A percentile compares a stretch with the other conserved stretches of the same genome.
Conservation (phyloP, 2,888 invertebrate genomes). For the Archips xylosteana region DNA sequence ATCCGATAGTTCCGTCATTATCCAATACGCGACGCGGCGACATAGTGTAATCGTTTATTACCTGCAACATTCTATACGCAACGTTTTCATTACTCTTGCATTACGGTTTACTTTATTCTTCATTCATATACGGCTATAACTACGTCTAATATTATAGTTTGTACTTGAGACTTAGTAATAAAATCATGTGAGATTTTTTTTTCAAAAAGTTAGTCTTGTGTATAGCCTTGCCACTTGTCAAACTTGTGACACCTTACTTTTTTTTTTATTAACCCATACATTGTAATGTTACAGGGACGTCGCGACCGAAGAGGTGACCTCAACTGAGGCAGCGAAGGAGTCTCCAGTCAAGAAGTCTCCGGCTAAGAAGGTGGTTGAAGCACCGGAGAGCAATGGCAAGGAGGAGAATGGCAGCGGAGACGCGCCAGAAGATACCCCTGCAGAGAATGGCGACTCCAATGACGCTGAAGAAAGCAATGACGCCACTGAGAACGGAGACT, state of each 20-base stretch:
- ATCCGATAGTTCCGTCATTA: constrained; percentile 59
- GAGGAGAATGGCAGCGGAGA: constrained; percentile 77
- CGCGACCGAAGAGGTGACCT: constrained; percentile 80
- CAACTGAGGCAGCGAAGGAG: constrained; percentile 76
- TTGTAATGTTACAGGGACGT: constrained; percentile 69
- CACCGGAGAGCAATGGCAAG: constrained; percentile 79
- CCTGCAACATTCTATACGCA: not conserved
- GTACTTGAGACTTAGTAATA: too few relatives aligned
- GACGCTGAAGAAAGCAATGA: constrained; percentile 80
- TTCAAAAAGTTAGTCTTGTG: too few relatives aligned
- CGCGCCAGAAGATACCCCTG: constrained; percentile 67
- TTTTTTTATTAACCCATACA: constrained; percentile 27
- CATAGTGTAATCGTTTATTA: not conserved
- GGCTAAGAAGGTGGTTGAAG: constrained; percentile 79
- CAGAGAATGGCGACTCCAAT: constrained; percentile 75
- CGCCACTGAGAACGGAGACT: constrained; percentile 78
- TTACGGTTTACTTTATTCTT: not conserved
- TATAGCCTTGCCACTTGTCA: too few relatives aligned
- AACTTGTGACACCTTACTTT: not conserved
- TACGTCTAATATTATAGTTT: not conserved
- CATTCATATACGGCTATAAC: not conserved
- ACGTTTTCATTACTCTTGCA: not conserved
- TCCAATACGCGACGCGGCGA: constrained; percentile 46
- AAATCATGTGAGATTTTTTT: too few relatives aligned
- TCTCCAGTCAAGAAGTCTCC: constrained; percentile 83